These are phyloP conservation scores for Calephelis virginiensis DNA, from an alignment of 1,140 invertebrate species.

Conservation along the genomic window DNA sequence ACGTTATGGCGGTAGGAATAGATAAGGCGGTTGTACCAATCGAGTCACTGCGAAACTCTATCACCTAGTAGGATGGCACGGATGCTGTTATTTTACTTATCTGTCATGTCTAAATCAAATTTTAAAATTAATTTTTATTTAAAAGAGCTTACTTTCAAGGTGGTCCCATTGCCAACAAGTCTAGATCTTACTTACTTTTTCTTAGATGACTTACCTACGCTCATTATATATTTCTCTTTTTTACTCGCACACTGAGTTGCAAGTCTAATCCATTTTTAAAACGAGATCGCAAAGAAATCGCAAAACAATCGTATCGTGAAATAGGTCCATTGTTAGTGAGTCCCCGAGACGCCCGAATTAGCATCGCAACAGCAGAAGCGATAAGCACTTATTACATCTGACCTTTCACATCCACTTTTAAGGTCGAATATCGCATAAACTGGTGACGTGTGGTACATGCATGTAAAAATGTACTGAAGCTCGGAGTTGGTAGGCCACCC, in stretches of 20 bases:
- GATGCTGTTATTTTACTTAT: too few species aligned
- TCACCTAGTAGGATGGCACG: too few species aligned
- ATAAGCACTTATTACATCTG: constrained; percentile 41
- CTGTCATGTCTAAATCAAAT: too few species aligned
- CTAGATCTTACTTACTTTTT: too few species aligned
- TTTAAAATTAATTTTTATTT: too few species aligned
- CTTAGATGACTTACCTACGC: too few species aligned
- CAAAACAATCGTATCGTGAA: constrained; percentile 64
- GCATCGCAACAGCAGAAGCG: constrained; percentile 43
- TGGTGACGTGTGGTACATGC: constrained; percentile 30
- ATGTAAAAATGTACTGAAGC: constrained; percentile 53
- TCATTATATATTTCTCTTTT: too few species aligned
- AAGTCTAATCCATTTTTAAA: constrained; percentile 13
- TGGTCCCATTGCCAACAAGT: too few species aligned
- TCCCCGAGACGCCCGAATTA: constrained; percentile 54
- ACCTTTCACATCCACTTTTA: constrained; percentile 33
- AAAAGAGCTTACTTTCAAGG: too few species aligned
- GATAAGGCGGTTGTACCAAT: too few species aligned
- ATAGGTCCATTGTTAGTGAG: constrained; percentile 59
- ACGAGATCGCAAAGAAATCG: constrained; percentile 35
- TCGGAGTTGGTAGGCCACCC: constrained; percentile 49
- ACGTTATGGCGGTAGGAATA: too few species aligned
- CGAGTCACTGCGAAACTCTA: too few species aligned
- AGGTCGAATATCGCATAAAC: constrained; percentile 47
- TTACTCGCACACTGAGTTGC: neutral